Evolutionary conservation across 2,888 invertebrate species (phyloP).

Genomic region (Rhagonycha lutea): DNA sequence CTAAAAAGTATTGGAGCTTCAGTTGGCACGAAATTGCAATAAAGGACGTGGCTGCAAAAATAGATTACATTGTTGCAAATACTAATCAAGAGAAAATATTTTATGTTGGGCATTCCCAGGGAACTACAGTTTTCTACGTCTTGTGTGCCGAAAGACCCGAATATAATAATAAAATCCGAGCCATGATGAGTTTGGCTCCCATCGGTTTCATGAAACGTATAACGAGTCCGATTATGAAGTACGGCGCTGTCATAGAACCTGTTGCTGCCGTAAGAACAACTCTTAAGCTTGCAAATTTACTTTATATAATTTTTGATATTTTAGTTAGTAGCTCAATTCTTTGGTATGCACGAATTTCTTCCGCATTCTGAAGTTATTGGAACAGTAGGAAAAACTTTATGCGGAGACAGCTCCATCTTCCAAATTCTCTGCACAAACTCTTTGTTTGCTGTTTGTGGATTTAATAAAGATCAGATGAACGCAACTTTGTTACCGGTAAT

Average conservation of each 20-base stretch:
- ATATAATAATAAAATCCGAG: conserved; percentile 16
- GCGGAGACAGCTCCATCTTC: conserved; percentile 45
- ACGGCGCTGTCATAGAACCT: conserved; percentile 62
- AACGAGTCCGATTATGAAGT: conserved; percentile 30
- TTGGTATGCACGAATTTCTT: conserved; percentile 63
- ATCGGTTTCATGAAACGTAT: conserved; percentile 59
- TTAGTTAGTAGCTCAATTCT: not conserved
- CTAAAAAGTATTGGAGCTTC: conserved; percentile 36
- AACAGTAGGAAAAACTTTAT: conserved; percentile 57
- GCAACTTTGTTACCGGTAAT: conserved; percentile 41
- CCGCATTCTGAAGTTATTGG: conserved; percentile 61
- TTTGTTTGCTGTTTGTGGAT: conserved; percentile 46
- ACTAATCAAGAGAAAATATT: conserved; percentile 16
- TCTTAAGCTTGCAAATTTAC: conserved; percentile 53
- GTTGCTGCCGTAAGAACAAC: conserved; percentile 71
- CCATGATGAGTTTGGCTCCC: conserved; percentile 74
- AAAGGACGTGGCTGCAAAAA: conserved; percentile 76
- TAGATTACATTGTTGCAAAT: conserved; percentile 65
- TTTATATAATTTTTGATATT: not conserved
- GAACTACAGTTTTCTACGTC: conserved; percentile 18
- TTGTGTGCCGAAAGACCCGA: conserved; percentile 14
- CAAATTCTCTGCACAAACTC: conserved; percentile 44
- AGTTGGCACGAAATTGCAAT: conserved; percentile 82
- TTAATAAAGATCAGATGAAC: conserved; percentile 46
- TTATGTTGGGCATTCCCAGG: conserved; percentile 30